A percentile compares a stretch with the other conserved stretches of the same genome.
Evolutionary conservation across 2,888 invertebrate species (phyloP).

Genomic region (Chesias legatella): DNA sequence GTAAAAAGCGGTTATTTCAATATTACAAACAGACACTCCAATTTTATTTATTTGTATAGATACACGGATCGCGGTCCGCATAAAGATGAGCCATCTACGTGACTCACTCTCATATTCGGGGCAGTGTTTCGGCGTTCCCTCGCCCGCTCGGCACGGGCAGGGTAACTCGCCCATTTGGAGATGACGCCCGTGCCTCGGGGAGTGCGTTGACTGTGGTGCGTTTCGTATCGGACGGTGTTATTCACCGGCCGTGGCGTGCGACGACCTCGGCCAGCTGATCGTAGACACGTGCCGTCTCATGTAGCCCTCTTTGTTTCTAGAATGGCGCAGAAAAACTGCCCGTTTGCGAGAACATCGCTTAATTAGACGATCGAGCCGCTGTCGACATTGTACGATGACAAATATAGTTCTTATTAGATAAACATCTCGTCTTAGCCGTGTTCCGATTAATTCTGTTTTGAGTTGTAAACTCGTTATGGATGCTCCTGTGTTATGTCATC

Average conservation of each 20-base stretch:
- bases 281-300: slow-evolving; percentile 45
- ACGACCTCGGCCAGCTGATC: slow-evolving; percentile 54
- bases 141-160: slow-evolving; percentile 31
- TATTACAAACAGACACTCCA: no score
- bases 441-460: slow-evolving; percentile 7
- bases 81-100: slow-evolving; percentile 18
- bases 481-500: no score
- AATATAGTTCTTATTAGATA: slow-evolving; percentile 8
- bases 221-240: slow-evolving; percentile 42
- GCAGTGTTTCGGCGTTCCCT: slow-evolving; percentile 9
- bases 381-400: slow-evolving; percentile 1
- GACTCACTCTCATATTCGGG: slow-evolving; percentile 10
- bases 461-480: neutral
- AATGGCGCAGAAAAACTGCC: slow-evolving; percentile 20
- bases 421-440: slow-evolving; percentile 1
- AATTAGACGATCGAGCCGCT: slow-evolving; percentile 5
- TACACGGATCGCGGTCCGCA: slow-evolving; percentile 1
- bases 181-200: slow-evolving; percentile 15
- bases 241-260: slow-evolving; percentile 45
- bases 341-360: slow-evolving; percentile 5
- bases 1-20: no score
- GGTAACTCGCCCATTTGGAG: slow-evolving; percentile 34
- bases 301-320: slow-evolving; percentile 25
- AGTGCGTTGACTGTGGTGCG: slow-evolving; percentile 40
- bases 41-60: no score